These are phyloP conservation scores for Barbus barbus DNA, from an alignment of 2,113 vertebrate species.

Conservation along the genomic window DNA sequence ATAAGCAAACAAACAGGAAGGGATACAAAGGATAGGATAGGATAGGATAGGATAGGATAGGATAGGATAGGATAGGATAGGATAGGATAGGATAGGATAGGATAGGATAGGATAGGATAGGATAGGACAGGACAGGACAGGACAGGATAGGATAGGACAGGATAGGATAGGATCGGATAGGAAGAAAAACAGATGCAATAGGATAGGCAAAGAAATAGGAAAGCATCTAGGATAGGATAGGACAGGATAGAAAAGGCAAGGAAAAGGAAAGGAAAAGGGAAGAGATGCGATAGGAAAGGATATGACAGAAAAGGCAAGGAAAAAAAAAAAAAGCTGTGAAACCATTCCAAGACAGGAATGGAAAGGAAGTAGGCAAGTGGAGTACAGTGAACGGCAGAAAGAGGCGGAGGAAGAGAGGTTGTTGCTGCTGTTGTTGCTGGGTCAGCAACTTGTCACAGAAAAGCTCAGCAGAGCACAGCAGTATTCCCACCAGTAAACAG, in stretches of 20 bases:
- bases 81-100: neutral
- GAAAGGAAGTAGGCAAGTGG: neutral
- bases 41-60: neutral
- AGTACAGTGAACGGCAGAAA: conserved; percentile 7
- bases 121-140: neutral
- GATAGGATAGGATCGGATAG: neutral
- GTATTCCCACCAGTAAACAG: conserved; percentile 63
- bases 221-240: neutral
- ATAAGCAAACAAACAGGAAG: too few relatives aligned
- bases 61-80: neutral
- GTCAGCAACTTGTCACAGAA: conserved; percentile 65
- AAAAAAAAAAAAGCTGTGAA: neutral
- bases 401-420: conserved; percentile 11
- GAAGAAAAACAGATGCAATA: neutral
- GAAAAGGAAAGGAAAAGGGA: neutral
- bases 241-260: neutral
- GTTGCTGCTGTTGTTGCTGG: conserved; percentile 58
- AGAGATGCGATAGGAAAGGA: neutral
- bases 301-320: neutral
- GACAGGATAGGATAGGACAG: neutral
- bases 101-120: neutral
- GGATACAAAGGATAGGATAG: neutral
- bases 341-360: neutral
- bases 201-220: too few relatives aligned
- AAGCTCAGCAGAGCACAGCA: conserved; percentile 63